phyloP scores from a whole-genome alignment of 1,140 invertebrate species.

The Drosophila nikananu region DNA sequence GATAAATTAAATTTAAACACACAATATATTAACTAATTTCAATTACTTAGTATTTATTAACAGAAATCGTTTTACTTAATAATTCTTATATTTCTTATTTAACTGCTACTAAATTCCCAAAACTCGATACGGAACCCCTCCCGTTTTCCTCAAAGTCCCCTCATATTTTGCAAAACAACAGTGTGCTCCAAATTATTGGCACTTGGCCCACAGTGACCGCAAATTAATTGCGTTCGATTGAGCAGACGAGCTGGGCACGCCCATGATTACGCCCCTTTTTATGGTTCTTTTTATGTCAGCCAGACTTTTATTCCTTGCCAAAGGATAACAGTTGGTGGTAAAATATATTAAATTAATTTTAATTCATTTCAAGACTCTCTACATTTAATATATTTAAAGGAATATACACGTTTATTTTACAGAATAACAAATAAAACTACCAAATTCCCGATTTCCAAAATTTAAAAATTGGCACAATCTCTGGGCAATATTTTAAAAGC shows the following conservation, averaged over 20 bases:
- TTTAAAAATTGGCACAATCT: conserved; percentile 1
- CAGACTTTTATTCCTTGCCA: conserved; percentile 20
- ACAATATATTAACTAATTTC: too few species aligned
- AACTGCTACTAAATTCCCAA: not conserved
- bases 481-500: conserved; percentile 19
- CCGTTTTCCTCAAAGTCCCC: too few species aligned
- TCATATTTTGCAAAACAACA: not conserved
- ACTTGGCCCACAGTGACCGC: conserved; percentile 48
- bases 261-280: conserved; percentile 10
- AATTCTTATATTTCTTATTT: not conserved
- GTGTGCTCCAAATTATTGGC: conserved; percentile 23
- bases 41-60: too few species aligned
- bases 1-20: too few species aligned
- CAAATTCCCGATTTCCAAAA: not conserved
- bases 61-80: too few species aligned
- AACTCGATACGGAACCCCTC: too few species aligned
- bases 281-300: conserved; percentile 4
- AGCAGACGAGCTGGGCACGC: conserved; percentile 25
- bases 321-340: conserved; percentile 1
- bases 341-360: not conserved
- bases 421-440: not conserved
- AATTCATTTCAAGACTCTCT: not conserved
- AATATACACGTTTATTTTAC: too few species aligned
- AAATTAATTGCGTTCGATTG: conserved; percentile 77
- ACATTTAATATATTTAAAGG: not conserved